phyloP scores from a whole-genome alignment of 2,113 vertebrate genomes.

The Passer domesticus region DNA sequence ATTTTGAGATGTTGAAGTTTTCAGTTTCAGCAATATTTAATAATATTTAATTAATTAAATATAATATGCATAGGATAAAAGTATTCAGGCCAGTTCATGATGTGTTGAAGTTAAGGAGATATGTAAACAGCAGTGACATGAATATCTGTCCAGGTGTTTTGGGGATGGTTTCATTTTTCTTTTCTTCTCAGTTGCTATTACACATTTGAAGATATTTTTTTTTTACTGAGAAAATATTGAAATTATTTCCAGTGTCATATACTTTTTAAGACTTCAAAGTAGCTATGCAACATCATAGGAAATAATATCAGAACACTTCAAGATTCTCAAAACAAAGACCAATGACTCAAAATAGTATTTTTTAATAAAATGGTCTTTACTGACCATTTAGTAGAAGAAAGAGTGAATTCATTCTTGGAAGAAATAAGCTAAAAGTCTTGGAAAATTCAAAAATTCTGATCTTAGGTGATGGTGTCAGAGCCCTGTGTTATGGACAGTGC shows the following conservation, averaged over 20 bases:
- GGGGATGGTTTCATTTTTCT: background rate
- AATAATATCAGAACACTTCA: background rate
- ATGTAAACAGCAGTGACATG: background rate
- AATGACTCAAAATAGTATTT: background rate
- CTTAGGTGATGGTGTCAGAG: background rate
- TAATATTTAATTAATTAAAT: no score
- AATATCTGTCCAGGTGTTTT: background rate
- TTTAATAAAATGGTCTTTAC: background rate
- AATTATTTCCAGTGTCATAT: background rate
- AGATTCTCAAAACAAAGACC: background rate
- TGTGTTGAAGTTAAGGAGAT: background rate
- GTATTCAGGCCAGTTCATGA: background rate
- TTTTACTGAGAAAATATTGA: background rate
- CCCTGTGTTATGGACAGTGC: background rate
- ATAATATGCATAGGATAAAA: background rate
- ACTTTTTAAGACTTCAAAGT: background rate
- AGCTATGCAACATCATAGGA: background rate
- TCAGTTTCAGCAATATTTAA: background rate
- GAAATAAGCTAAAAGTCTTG: background rate
- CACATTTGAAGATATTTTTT: background rate
- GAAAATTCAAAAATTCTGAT: background rate
- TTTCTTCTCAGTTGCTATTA: background rate
- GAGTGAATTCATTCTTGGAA: background rate
- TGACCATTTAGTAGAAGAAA: background rate
- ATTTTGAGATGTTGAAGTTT: background rate